Evolutionary conservation across 1,140 invertebrate species (phyloP).

Genomic region (Heliconius nattereri): DNA sequence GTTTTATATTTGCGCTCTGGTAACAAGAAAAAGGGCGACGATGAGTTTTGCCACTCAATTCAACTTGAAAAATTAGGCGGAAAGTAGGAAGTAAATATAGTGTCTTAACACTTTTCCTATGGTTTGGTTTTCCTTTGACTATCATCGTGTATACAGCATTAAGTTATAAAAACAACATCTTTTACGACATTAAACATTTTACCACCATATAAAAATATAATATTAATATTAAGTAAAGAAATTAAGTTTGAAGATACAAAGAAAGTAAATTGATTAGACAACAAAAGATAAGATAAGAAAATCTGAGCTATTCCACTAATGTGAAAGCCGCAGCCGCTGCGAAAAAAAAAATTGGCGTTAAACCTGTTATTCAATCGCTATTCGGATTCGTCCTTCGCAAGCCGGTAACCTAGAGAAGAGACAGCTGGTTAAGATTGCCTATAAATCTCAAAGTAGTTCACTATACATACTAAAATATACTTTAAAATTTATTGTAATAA

Average conservation of each 20-base stretch:
- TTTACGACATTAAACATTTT: too few relatives aligned
- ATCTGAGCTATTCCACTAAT: not conserved
- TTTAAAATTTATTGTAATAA: not conserved
- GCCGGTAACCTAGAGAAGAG: conserved; percentile 59
- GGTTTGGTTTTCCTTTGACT: too few relatives aligned
- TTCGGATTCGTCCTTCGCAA: conserved; percentile 52
- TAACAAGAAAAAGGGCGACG: too few relatives aligned
- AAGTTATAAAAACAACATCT: too few relatives aligned
- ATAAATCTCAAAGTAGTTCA: conserved; percentile 23
- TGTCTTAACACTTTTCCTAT: too few relatives aligned
- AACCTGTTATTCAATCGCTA: conserved; percentile 50
- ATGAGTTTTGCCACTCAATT: too few relatives aligned
- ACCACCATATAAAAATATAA: too few relatives aligned
- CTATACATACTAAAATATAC: conserved; percentile 18
- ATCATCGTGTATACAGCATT: too few relatives aligned
- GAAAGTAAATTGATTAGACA: conserved; percentile 33
- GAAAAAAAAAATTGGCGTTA: conserved; percentile 21
- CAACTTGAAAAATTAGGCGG: too few relatives aligned
- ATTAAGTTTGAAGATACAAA: not conserved
- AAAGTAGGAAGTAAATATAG: too few relatives aligned
- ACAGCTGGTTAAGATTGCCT: conserved; percentile 46
- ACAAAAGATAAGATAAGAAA: not conserved
- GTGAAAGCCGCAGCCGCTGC: not conserved
- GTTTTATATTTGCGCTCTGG: too few relatives aligned
- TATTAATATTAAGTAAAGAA: too few relatives aligned